phyloP scores from a whole-genome alignment of 2,797 vertebrate genomes.

The Serranus cabrilla region DNA sequence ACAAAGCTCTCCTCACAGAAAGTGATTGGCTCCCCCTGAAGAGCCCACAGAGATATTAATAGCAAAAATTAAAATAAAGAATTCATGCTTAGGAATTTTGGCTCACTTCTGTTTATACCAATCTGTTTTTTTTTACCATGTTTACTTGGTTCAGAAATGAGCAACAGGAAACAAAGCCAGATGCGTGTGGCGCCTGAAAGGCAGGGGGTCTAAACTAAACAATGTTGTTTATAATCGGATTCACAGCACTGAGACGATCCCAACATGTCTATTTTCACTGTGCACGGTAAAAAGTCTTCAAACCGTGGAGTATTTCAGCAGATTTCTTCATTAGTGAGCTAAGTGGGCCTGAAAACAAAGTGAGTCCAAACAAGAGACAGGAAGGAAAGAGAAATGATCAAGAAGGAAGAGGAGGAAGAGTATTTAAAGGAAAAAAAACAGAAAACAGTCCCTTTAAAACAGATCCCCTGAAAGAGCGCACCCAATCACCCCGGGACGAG shows the following conservation, averaged over 20 bases:
- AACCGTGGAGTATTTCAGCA: conserved; percentile 48
- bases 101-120: conserved; percentile 26
- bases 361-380: conserved; percentile 30
- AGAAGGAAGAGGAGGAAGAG: conserved; percentile 10
- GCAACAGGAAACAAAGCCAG: conserved; percentile 27
- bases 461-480: conserved; percentile 56
- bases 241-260: not conserved
- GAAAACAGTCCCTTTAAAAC: conserved; percentile 43
- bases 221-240: conserved; percentile 15
- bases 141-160: conserved; percentile 36
- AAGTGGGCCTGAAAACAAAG: conserved; percentile 31
- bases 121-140: conserved; percentile 35
- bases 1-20: conserved; percentile 97
- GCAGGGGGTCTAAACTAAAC: conserved; percentile 39
- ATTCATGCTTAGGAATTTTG: conserved; percentile 24
- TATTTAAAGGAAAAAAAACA: not conserved
- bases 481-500: conserved; percentile 55
- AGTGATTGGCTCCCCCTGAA: conserved; percentile 93
- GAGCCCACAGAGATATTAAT: conserved; percentile 43
- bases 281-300: conserved; percentile 3
- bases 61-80: conserved; percentile 27
- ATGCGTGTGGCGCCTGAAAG: conserved; percentile 19
- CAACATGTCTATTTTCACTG: conserved; percentile 2
- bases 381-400: conserved; percentile 50
- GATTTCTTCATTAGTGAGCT: conserved; percentile 69